A percentile compares a stretch with the other conserved stretches of the same genome.
phyloP scores from a whole-genome alignment of 2,888 invertebrate genomes.

The Cephus spinipes region DNA sequence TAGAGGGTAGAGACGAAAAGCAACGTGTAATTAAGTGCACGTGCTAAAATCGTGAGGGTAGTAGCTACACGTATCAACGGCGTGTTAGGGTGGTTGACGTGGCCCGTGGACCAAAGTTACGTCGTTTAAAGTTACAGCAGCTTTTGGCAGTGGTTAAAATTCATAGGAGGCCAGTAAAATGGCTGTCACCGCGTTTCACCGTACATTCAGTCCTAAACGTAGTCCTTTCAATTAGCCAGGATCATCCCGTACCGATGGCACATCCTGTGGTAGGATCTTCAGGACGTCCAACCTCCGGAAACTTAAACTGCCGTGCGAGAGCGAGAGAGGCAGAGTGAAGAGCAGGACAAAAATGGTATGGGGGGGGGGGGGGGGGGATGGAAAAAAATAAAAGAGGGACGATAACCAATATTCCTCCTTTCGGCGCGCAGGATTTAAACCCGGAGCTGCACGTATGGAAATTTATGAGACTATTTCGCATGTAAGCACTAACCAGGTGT shows the following conservation, averaged over 20 bases:
- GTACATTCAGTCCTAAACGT: neutral
- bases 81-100: neutral
- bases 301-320: neutral
- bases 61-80: neutral
- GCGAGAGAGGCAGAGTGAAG: neutral
- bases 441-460: slow-evolving; percentile 54
- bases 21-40: slow-evolving; percentile 39
- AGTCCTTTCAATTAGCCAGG: neutral
- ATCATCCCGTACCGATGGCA: neutral
- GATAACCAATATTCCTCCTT: slow-evolving; percentile 53
- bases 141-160: slow-evolving; percentile 19
- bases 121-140: slow-evolving; percentile 40
- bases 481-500: slow-evolving; percentile 66
- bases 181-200: neutral
- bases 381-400: slow-evolving; percentile 4
- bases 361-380: neutral
- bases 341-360: neutral
- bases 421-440: slow-evolving; percentile 57
- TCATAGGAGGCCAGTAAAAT: neutral
- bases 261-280: neutral
- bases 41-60: slow-evolving; percentile 23
- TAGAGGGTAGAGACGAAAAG: slow-evolving; percentile 28
- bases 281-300: neutral
- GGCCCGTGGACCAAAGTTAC: slow-evolving; percentile 29
- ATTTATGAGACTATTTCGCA: slow-evolving; percentile 65